phyloP scores from a whole-genome alignment of 2,888 invertebrate genomes.

The Yponomeuta plumbellus region DNA sequence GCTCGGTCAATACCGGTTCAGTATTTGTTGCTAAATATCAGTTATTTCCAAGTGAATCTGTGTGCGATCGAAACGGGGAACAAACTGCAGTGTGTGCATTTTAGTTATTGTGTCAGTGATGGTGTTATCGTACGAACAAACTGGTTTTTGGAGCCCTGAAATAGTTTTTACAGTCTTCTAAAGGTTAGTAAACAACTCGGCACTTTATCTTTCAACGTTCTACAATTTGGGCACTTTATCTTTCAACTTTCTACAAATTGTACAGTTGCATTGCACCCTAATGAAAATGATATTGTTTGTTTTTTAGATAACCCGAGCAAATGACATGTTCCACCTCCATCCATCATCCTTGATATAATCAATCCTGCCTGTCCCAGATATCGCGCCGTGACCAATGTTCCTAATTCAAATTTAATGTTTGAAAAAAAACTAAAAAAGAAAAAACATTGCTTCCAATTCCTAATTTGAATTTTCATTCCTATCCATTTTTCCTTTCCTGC shows the following conservation, averaged over 20 bases:
- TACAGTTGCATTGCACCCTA: too few species aligned
- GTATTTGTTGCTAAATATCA: slow-evolving; percentile 1
- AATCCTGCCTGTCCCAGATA: neutral
- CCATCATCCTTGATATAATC: slow-evolving; percentile 3
- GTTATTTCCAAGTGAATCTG: slow-evolving; percentile 7
- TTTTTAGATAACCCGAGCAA: neutral
- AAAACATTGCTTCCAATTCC: neutral
- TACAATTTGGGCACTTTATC: too few species aligned
- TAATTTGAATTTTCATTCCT: neutral
- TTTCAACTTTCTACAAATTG: neutral
- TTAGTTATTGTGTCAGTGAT: slow-evolving; percentile 34
- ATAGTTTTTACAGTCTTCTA: slow-evolving; percentile 16
- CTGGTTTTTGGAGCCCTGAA: neutral
- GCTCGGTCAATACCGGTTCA: slow-evolving; percentile 44
- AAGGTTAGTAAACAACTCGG: slow-evolving; percentile 60
- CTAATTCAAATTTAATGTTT: slow-evolving; percentile 4
- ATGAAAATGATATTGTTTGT: neutral
- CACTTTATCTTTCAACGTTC: neutral
- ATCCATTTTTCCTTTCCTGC: neutral
- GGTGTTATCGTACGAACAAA: slow-evolving; percentile 28
- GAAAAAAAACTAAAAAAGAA: neutral
- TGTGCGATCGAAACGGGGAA: slow-evolving; percentile 28
- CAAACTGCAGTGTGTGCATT: slow-evolving; percentile 33
- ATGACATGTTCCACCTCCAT: slow-evolving; percentile 22
- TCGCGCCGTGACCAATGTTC: neutral